Conservation (phyloP, 2,888 invertebrate species). For the Halictus ligatus region DNA sequence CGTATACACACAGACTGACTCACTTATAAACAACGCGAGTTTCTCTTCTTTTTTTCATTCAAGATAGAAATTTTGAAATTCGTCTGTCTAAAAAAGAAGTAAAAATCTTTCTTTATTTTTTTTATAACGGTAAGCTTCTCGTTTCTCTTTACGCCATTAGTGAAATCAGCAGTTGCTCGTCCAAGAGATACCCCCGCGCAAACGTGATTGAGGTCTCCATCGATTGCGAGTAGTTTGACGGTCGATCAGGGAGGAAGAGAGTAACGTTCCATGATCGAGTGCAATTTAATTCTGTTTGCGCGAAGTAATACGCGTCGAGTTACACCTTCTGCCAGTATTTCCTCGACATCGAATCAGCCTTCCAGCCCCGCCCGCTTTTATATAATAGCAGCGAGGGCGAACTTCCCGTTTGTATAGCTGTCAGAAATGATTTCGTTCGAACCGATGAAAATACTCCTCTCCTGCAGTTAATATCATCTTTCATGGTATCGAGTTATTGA, state of each 20-base stretch:
- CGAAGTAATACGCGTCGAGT: constrained; percentile 50
- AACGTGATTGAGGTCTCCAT: constrained; percentile 38
- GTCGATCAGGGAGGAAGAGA: constrained; percentile 47
- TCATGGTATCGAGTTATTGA: not conserved
- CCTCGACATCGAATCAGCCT: constrained; percentile 3
- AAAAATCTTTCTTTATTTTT: not conserved
- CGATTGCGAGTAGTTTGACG: constrained; percentile 46
- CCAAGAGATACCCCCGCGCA: not conserved
- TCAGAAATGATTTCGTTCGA: constrained; percentile 14
- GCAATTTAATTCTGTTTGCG: constrained; percentile 56
- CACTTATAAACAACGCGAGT: too few species aligned
- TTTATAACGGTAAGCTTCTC: not conserved
- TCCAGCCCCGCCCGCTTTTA: constrained; percentile 26
- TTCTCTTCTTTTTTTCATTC: too few species aligned
- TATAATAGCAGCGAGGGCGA: constrained; percentile 25
- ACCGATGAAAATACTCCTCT: constrained; percentile 4
- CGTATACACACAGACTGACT: too few species aligned
- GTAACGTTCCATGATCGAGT: constrained; percentile 45
- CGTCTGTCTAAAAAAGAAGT: not conserved
- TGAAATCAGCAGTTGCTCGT: constrained; percentile 2
- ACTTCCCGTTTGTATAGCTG: constrained; percentile 7
- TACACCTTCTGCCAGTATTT: constrained; percentile 36
- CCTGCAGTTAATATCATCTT: constrained; percentile 10
- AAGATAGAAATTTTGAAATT: not conserved
- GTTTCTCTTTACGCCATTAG: not conserved